Evolutionary conservation across 23 tunicate genomes (phyloP), one percentile per base, ranked within the genome.

Genomic region (Pegea sp.): DNA sequence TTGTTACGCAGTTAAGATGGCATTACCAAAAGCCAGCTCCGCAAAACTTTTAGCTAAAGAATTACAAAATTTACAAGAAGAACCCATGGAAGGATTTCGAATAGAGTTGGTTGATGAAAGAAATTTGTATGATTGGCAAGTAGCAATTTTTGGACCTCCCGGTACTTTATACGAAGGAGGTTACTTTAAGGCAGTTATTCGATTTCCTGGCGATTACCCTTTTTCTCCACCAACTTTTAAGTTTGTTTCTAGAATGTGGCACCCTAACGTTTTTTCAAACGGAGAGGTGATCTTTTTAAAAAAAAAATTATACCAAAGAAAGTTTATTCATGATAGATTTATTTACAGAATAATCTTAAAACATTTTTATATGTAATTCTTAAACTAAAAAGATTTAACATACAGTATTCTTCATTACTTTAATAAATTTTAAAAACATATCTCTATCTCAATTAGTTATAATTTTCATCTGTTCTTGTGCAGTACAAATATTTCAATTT

Each of bases 181-280:
- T 11, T 89, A 89, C 50, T 89, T 89, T 56, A 89, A 89, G 71
- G 98, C 98, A 11, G 81, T 72, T 31, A 68, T 89, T 29, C 75
- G 98, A 22, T 89, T 89, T 66, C 98, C 98, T 22, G 98, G 98
- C 16, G 90, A 89, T 58, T 89, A 89, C 31, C 98, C 98, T 5
- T 89, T 66, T 33, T 77, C 90, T 2, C 90, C 98, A 16, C 98
- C 98, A 5, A 88, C 90, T 5, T 89, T 89, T 57, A 67, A 86
- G 4, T 89, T 89, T 57, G 29, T 89, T 26, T 64, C 91, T 1
- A 77, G 68, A 33, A 63, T 89, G 11, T 89, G 98, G 98, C 98
- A 89, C 44, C 98, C 98, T 11, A 89, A 89, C 33, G 89, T 89
- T 4, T 89, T 72, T 33, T 69, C 76, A 55, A 89, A 89, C 38